Evolutionary conservation across 2,888 invertebrate genomes (phyloP).

Genomic region (Netelia inedita): DNA sequence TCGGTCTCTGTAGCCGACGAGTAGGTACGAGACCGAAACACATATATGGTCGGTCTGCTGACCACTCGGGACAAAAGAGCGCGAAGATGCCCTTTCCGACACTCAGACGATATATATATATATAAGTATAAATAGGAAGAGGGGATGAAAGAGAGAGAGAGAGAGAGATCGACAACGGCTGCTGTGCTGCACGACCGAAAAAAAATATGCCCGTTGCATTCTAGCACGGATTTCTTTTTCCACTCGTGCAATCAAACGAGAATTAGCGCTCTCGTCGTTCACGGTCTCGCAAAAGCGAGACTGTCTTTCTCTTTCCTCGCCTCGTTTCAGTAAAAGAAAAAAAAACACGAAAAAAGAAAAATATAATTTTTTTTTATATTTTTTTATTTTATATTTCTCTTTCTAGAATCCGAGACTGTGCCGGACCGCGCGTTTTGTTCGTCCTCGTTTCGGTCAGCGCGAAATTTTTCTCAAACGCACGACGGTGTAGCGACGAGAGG

Average conservation of each 20-base stretch:
- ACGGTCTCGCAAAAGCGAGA: constrained; percentile 54
- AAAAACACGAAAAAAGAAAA: too few relatives aligned
- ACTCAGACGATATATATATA: background rate
- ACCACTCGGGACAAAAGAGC: constrained; percentile 66
- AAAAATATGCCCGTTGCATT: constrained; percentile 36
- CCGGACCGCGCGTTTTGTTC: constrained; percentile 25
- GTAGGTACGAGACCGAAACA: constrained; percentile 57
- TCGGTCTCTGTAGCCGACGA: constrained; percentile 42
- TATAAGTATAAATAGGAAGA: background rate
- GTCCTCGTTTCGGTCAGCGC: constrained; percentile 52
- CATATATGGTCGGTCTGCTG: constrained; percentile 26
- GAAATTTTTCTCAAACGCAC: constrained; percentile 61
- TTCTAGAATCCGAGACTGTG: constrained; percentile 3
- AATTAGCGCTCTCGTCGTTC: constrained; percentile 62
- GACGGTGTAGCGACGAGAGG: constrained; percentile 10
- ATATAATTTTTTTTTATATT: constrained; percentile 1
- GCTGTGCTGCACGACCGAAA: constrained; percentile 33
- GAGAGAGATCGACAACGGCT: constrained; percentile 1
- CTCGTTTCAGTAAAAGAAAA: constrained; percentile 1
- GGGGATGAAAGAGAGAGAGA: background rate
- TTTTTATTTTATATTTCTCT: constrained; percentile 21
- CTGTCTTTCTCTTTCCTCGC: constrained; percentile 21
- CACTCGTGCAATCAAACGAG: constrained; percentile 63
- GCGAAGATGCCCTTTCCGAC: constrained; percentile 63
- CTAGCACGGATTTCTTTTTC: constrained; percentile 41